These are phyloP conservation scores for Helicoverpa armigera DNA, from an alignment of 1,140 invertebrate species.

Conservation along the genomic window DNA sequence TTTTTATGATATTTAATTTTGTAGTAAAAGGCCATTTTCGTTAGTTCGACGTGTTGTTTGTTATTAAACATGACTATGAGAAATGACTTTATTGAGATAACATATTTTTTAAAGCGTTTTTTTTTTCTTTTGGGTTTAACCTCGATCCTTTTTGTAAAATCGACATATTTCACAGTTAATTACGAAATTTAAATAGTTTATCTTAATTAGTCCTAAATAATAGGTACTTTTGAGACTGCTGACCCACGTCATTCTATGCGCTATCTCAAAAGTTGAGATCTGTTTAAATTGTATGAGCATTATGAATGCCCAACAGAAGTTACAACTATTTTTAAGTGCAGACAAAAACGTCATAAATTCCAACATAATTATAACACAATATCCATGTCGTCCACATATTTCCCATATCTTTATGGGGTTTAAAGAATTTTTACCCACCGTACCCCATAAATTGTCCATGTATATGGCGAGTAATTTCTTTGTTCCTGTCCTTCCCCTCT, in stretches of 20 bases:
- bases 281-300: too few species aligned
- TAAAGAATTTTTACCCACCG: constrained; percentile 19
- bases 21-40: constrained; percentile 39
- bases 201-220: too few species aligned
- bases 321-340: not conserved
- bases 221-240: too few species aligned
- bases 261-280: too few species aligned
- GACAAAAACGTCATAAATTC: not conserved
- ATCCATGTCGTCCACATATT: constrained; percentile 23
- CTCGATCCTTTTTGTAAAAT: not conserved
- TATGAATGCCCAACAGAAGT: not conserved
- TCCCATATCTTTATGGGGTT: constrained; percentile 20
- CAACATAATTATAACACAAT: constrained; percentile 5
- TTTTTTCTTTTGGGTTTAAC: not conserved
- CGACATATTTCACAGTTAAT: too few species aligned
- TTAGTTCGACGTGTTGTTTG: constrained; percentile 43
- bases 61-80: constrained; percentile 50
- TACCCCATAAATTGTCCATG: constrained; percentile 20
- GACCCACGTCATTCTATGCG: too few species aligned
- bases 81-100: constrained; percentile 44
- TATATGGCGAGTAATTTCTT: constrained; percentile 47
- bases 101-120: not conserved
- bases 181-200: too few species aligned
- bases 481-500: constrained; percentile 41
- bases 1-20: constrained; percentile 54